Percentiles rank a stretch among this genome's conserved stretches.
Evolutionary conservation across 1,140 invertebrate species (phyloP).

Genomic region (Coelopa frigida): DNA sequence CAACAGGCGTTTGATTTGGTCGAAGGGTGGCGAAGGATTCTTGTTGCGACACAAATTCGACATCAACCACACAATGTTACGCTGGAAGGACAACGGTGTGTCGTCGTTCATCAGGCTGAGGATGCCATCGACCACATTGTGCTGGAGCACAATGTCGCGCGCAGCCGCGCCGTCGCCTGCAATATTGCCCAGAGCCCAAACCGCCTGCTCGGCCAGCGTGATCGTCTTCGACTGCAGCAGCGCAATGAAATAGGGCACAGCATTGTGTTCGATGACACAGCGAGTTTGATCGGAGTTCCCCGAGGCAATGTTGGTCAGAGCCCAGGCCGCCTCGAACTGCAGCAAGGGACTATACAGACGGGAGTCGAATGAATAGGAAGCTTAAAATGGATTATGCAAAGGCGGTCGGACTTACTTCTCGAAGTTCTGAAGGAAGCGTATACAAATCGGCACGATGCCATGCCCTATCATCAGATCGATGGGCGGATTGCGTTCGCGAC

Average conservation of each 20-base stretch:
- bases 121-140: constrained; percentile 59
- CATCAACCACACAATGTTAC: constrained; percentile 80
- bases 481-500: constrained; percentile 86
- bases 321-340: constrained; percentile 98
- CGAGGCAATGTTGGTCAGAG: constrained; percentile 95
- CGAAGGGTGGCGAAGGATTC: constrained; percentile 74
- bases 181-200: constrained; percentile 97
- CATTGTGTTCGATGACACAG: constrained; percentile 76
- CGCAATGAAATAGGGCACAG: constrained; percentile 75
- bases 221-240: constrained; percentile 67
- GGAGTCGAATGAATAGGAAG: not conserved
- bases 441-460: constrained; percentile 79
- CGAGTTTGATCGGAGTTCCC: constrained; percentile 86
- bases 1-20: constrained; percentile 69
- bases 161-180: constrained; percentile 78
- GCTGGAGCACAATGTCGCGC: constrained; percentile 66
- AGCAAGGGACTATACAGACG: constrained; percentile 59
- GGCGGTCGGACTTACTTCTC: constrained; percentile 55
- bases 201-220: constrained; percentile 87
- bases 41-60: constrained; percentile 91
- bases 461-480: constrained; percentile 83
- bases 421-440: constrained; percentile 64
- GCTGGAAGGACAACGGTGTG: constrained; percentile 46
- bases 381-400: not conserved
- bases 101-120: constrained; percentile 58